Percentiles rank a stretch among this genome's conserved stretches.
These are phyloP conservation scores for Mantis religiosa DNA, from an alignment of 2,888 invertebrate genomes.

Conservation along the genomic window DNA sequence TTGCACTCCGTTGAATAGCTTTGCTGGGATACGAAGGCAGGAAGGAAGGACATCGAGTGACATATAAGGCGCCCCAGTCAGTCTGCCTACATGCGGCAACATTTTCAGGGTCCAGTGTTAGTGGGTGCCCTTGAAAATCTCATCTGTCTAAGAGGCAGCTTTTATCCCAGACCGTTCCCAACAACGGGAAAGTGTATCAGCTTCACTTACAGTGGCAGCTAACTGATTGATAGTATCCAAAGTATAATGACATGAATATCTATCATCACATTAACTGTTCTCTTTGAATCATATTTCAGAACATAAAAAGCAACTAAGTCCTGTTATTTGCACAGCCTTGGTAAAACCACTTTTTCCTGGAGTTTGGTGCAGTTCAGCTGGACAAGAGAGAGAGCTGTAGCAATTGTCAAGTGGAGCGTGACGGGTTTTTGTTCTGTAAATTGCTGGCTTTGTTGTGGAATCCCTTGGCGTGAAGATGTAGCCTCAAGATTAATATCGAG, in stretches of 20 bases:
- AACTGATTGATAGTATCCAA: neutral
- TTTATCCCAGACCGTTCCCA: neutral
- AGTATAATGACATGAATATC: neutral
- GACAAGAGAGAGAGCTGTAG: neutral
- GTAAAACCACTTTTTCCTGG: neutral
- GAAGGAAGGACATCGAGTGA: neutral
- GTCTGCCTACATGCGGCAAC: neutral
- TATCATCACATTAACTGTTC: neutral
- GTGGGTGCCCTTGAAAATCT: neutral
- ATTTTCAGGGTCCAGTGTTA: neutral
- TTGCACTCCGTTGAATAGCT: neutral
- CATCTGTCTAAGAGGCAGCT: neutral
- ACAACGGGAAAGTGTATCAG: neutral
- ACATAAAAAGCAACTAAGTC: neutral
- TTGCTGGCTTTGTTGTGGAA: neutral
- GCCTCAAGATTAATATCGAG: neutral
- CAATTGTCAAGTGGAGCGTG: neutral
- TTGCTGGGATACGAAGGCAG: neutral
- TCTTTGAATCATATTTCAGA: neutral
- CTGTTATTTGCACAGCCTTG: neutral
- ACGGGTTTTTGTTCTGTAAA: neutral
- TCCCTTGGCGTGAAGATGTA: neutral
- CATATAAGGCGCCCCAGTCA: neutral
- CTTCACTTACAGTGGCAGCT: neutral
- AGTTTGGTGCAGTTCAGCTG: neutral